A percentile compares a stretch with the other conserved stretches of the same genome.
These are phyloP conservation scores for Leiothrix lutea DNA, from an alignment of 2,113 vertebrate genomes.

Conservation along the genomic window DNA sequence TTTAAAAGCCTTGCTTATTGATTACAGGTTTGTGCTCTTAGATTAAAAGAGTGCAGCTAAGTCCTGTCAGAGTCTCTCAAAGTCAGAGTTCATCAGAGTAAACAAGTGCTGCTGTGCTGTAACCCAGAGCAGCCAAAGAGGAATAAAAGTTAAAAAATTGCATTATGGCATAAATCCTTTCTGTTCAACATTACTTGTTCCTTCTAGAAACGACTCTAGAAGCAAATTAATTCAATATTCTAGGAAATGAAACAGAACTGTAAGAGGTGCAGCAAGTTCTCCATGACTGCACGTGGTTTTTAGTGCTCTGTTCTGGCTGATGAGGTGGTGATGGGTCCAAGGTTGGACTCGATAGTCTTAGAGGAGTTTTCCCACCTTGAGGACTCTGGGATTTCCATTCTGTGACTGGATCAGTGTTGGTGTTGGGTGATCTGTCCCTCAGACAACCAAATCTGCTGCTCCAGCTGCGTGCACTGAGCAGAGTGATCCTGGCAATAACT, in stretches of 20 bases:
- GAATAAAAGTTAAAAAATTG: not conserved
- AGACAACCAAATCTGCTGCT: not conserved
- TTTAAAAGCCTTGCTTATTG: conserved; percentile 56
- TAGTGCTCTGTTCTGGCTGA: not conserved
- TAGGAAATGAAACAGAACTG: rapidly evolving
- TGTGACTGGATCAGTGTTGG: not conserved
- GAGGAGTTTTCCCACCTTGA: not conserved
- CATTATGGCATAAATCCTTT: not conserved
- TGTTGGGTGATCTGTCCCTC: not conserved
- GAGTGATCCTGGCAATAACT: not conserved
- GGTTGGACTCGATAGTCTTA: not conserved
- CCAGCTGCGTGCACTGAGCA: not conserved
- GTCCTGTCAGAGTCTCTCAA: conserved; percentile 43
- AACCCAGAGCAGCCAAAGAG: not conserved
- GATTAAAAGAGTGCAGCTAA: conserved; percentile 56
- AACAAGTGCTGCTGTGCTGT: not conserved
- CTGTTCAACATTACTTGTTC: not conserved
- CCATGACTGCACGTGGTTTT: rapidly evolving
- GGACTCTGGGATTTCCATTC: not conserved
- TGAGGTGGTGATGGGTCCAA: not conserved
- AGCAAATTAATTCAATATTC: not conserved
- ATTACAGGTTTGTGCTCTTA: conserved; percentile 51
- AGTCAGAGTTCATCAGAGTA: conserved; percentile 31
- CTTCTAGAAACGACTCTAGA: not conserved
- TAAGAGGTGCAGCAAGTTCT: not conserved